Evolutionary conservation across 2,113 vertebrate genomes (phyloP).

Genomic region (Nothoprocta perdicaria): DNA sequence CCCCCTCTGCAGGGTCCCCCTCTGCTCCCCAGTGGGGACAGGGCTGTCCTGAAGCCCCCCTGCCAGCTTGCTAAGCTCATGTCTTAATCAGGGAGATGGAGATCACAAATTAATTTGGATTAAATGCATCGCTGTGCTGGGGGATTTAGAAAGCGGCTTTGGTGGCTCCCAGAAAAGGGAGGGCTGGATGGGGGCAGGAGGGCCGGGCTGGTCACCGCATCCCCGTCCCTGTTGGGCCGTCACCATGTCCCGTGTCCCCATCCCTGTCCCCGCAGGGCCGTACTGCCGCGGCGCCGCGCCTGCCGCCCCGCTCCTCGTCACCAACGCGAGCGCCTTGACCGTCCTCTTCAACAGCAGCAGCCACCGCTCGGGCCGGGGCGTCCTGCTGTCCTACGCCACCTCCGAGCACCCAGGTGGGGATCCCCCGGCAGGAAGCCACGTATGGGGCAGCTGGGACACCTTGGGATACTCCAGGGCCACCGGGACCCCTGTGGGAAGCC

Average conservation of each 20-base stretch:
- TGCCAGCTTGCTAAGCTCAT: neutral
- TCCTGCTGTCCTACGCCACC: slow-evolving; percentile 86
- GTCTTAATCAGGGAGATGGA: slow-evolving; percentile 55
- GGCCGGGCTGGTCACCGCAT: neutral
- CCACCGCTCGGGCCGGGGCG: slow-evolving; percentile 86
- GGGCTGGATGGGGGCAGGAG: neutral
- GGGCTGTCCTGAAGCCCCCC: neutral
- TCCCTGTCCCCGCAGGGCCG: slow-evolving; percentile 74
- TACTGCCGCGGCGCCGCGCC: slow-evolving; percentile 79
- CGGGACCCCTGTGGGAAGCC: neutral
- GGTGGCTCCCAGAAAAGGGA: neutral
- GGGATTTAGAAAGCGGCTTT: neutral
- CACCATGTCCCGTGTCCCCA: too few relatives aligned
- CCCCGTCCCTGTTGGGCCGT: too few relatives aligned
- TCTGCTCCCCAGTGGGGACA: neutral
- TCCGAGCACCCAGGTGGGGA: slow-evolving; percentile 81
- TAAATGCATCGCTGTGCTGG: neutral
- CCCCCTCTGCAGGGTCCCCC: neutral
- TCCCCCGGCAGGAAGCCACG: too few relatives aligned
- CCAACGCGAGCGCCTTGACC: slow-evolving; percentile 76
- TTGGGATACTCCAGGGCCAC: too few relatives aligned
- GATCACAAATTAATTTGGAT: slow-evolving; percentile 49
- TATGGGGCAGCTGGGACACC: too few relatives aligned
- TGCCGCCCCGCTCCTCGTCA: slow-evolving; percentile 65
- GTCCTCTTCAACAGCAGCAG: slow-evolving; percentile 81